These are phyloP conservation scores for Pogonocherus hispidulus DNA, from an alignment of 2,888 invertebrate genomes.

Conservation along the genomic window DNA sequence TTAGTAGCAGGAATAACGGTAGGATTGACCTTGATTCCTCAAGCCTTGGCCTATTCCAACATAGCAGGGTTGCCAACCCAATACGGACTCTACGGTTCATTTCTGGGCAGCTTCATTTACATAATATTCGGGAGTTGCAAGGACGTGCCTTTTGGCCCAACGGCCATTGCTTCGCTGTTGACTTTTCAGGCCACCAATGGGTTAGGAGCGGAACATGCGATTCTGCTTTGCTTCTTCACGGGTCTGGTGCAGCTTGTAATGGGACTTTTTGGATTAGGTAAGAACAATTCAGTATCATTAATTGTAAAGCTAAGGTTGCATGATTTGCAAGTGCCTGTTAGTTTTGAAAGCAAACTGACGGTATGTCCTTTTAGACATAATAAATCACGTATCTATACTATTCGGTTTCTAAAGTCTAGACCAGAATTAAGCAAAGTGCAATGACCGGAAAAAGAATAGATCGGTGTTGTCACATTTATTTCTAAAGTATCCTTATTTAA, in stretches of 20 bases:
- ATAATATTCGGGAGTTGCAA: slow-evolving; percentile 92
- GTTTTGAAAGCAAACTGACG: too few species aligned
- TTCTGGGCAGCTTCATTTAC: slow-evolving; percentile 92
- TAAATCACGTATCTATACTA: too few species aligned
- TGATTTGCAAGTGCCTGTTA: too few species aligned
- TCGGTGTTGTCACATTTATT: too few species aligned
- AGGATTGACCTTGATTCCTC: slow-evolving; percentile 93
- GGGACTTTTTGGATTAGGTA: slow-evolving; percentile 86
- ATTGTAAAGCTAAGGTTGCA: too few species aligned
- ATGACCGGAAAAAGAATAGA: too few species aligned
- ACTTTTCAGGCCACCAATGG: slow-evolving; percentile 84
- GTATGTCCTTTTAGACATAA: too few species aligned
- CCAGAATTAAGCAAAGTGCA: too few species aligned
- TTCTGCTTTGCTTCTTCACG: slow-evolving; percentile 81
- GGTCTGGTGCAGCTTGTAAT: slow-evolving; percentile 84
- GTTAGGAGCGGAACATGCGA: slow-evolving; percentile 75
- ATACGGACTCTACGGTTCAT: slow-evolving; percentile 95
- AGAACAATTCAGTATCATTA: slow-evolving; percentile 44
- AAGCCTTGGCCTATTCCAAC: slow-evolving; percentile 80
- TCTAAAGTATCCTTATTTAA: too few species aligned
- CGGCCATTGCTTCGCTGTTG: slow-evolving; percentile 90
- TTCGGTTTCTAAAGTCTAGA: too few species aligned
- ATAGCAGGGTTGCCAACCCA: slow-evolving; percentile 75
- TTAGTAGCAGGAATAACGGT: slow-evolving; percentile 88
- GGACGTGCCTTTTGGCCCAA: slow-evolving; percentile 93